A percentile compares a stretch with the other conserved stretches of the same genome.
Evolutionary conservation across 2,888 invertebrate genomes (phyloP).

Genomic region (Sarcophaga caerulescens): DNA sequence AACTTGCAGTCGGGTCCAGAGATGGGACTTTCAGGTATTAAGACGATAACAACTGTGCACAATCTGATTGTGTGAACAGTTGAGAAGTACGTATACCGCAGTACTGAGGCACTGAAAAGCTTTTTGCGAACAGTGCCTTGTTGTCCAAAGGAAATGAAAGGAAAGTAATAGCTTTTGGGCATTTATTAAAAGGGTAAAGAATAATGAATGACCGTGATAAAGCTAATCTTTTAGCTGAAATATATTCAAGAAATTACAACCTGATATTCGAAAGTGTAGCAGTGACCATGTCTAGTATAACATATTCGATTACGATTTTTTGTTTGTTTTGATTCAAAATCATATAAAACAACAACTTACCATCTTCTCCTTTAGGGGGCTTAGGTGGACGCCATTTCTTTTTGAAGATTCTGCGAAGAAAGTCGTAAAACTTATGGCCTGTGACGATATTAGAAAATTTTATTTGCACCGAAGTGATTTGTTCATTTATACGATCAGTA

Average conservation of each 20-base stretch:
- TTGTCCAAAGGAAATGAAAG: too few species aligned
- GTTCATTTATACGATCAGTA: constrained; percentile 79
- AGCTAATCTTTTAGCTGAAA: not conserved
- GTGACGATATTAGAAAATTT: constrained; percentile 84
- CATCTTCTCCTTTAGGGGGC: constrained; percentile 82
- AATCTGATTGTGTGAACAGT: too few species aligned
- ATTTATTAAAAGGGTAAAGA: too few species aligned
- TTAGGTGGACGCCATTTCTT: constrained; percentile 90
- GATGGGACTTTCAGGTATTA: too few species aligned
- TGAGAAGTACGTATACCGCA: too few species aligned
- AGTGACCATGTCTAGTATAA: not conserved
- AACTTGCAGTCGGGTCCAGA: too few species aligned
- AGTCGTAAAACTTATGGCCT: constrained; percentile 90
- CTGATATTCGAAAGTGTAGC: not conserved
- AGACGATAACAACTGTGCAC: too few species aligned
- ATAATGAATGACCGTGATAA: too few species aligned
- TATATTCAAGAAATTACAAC: not conserved
- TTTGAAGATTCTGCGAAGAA: constrained; percentile 90
- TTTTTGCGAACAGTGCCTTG: too few species aligned
- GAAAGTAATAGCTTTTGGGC: too few species aligned
- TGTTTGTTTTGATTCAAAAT: not conserved
- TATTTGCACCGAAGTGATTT: constrained; percentile 82
- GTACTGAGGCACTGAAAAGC: too few species aligned
- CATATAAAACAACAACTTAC: constrained; percentile 72
- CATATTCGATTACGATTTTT: not conserved